phyloP scores from a whole-genome alignment of 92 coral and sea anemone species.

The Diadumene lineata region DNA sequence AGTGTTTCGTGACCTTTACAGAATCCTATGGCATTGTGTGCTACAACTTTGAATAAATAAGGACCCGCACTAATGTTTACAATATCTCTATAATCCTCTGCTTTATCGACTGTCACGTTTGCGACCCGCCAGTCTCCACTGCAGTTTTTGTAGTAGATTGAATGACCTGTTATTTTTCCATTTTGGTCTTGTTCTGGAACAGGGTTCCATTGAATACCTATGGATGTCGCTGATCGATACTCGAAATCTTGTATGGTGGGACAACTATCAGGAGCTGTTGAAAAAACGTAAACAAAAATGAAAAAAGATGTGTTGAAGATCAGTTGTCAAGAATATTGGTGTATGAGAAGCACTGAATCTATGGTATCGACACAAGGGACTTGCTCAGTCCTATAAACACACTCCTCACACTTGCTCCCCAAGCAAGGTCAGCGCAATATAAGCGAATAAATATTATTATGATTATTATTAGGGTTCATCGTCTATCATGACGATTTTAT shows the following conservation, averaged over 20 bases:
- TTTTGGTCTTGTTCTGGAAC: neutral
- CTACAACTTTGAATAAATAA: neutral
- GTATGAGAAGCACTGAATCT: too few relatives aligned
- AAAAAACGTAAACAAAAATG: neutral
- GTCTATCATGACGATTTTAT: too few relatives aligned
- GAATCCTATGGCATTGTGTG: neutral
- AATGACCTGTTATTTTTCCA: neutral
- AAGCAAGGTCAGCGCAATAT: too few relatives aligned
- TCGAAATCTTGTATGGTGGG: neutral
- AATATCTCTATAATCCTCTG: neutral
- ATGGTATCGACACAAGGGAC: too few relatives aligned
- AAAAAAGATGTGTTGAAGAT: neutral
- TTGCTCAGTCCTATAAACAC: too few relatives aligned
- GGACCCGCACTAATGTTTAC: neutral
- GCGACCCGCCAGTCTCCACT: neutral
- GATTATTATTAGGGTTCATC: too few relatives aligned
- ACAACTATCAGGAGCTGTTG: slow-evolving; percentile 6
- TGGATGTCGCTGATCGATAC: neutral
- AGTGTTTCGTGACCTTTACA: neutral
- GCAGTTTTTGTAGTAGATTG: slow-evolving; percentile 1
- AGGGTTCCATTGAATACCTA: neutral
- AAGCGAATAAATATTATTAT: too few relatives aligned
- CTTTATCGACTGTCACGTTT: neutral
- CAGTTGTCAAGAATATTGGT: neutral
- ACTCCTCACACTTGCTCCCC: too few relatives aligned